Evolutionary conservation across 2,888 invertebrate genomes (phyloP), one percentile per base, ranked within the genome.

Genomic region (Epinotia bilunana): DNA sequence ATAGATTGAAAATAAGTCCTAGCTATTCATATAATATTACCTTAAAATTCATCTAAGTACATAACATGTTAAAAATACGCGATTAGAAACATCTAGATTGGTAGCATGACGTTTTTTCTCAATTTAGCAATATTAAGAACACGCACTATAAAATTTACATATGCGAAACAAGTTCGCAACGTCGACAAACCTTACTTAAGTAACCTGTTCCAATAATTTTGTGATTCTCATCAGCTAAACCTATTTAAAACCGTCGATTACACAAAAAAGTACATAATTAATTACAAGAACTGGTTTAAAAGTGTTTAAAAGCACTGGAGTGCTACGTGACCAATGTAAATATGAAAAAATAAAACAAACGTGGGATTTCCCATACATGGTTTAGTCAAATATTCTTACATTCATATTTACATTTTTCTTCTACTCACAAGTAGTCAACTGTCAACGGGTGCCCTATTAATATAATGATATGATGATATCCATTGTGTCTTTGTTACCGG

Each of bases 101-200:
- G 62, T 13, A 7, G 9, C 16, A 43, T 68, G 57, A 23, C 62
- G 61, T 7, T 46, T 6, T 46, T 49, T 7, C 20, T 18, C 53
- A 20, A 63, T 71, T 67, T 62, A 23, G 55, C 23, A 65, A 61
- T 65, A 61, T 55, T 74, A 61, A 75, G 18, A 65, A 28, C 64
- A 60, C 9, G 23, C 11, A 28, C 61, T 53, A 57, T 67, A 55
- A 71, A 65, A 72, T 75, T 75, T 67, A 18, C 75, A 72, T 72
- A 72, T 18, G 4, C 46, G 20, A 71, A 62, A 62, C 72, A 46
- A 18, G 60, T 67, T 74, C 33, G 28, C 53, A 28, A 16, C 23
- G 75, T 72, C 75, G 71, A 53, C 6, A 11, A 57, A 46, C 55
- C 28, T 53, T 12, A n/a, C 43, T 11, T 65, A n/a, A n/a, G n/a